These are phyloP conservation scores for Coregonus sp. DNA, from an alignment of 2,797 vertebrate genomes.

Conservation along the genomic window DNA sequence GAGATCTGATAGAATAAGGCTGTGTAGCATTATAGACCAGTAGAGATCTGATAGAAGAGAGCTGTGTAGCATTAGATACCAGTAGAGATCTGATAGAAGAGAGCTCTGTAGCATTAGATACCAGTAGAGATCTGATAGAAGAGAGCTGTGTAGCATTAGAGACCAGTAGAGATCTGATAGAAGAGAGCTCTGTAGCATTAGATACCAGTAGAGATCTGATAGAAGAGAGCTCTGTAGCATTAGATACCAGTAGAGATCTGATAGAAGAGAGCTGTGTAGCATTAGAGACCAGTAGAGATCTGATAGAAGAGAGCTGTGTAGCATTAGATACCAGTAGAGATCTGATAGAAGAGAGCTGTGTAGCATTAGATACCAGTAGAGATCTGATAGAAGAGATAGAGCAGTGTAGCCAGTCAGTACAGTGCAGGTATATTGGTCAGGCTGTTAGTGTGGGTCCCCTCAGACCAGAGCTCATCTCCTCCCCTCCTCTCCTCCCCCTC, in stretches of 20 bases:
- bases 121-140: too few species aligned
- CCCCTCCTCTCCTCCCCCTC: conserved; percentile 11
- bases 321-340: not conserved
- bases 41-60: too few species aligned
- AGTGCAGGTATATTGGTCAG: conserved; percentile 40
- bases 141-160: too few species aligned
- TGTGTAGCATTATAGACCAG: not conserved
- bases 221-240: not conserved
- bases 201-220: too few species aligned
- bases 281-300: not conserved
- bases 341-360: too few species aligned
- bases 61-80: conserved; percentile 4
- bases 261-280: not conserved
- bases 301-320: not conserved
- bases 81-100: conserved; percentile 15
- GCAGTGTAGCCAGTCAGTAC: conserved; percentile 30
- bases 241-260: not conserved
- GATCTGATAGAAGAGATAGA: conserved; percentile 31
- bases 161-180: too few species aligned
- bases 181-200: too few species aligned
- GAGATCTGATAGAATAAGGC: not conserved
- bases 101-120: conserved; percentile 17
- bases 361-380: conserved; percentile 9
- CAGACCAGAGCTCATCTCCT: conserved; percentile 52
- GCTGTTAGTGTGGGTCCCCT: conserved; percentile 43